Conservation (phyloP, 2,888 invertebrate species). For the Caenorhabditis doughertyi region DNA sequence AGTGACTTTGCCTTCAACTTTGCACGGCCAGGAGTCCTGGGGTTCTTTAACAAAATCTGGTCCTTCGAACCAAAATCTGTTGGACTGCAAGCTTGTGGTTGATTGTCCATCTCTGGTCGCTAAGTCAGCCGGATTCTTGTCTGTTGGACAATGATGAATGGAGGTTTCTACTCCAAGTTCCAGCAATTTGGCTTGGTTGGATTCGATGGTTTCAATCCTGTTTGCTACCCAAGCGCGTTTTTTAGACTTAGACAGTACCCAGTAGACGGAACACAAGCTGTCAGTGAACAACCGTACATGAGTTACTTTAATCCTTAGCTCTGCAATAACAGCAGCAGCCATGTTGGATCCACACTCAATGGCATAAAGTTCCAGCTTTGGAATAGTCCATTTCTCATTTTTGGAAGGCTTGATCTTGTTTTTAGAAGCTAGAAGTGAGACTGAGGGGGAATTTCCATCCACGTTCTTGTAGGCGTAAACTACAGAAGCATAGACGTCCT, state of each 20-base stretch:
- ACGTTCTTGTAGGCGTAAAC: background rate
- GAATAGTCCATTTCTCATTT: slow-evolving; percentile 11
- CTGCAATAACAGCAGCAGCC: background rate
- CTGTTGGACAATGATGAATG: slow-evolving; percentile 64
- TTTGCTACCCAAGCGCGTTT: slow-evolving; percentile 1
- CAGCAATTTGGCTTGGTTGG: background rate
- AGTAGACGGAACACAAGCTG: background rate
- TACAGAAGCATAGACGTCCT: background rate
- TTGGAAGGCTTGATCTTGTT: slow-evolving; percentile 29
- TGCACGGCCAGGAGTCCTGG: slow-evolving; percentile 4
- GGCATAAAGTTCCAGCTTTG: slow-evolving; percentile 7
- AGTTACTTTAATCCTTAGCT: background rate
- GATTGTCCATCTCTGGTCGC: slow-evolving; percentile 69
- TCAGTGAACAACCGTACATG: background rate
- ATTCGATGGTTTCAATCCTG: background rate
- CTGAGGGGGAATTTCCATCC: slow-evolving; percentile 44
- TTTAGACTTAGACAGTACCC: background rate
- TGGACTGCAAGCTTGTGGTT: slow-evolving; percentile 27
- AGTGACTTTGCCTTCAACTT: background rate
- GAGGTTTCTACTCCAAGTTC: background rate
- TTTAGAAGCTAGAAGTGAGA: slow-evolving; percentile 67
- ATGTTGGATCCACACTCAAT: background rate
- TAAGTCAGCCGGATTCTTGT: slow-evolving; percentile 78
- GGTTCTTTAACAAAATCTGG: slow-evolving; percentile 29
- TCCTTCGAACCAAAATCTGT: slow-evolving; percentile 53